These are phyloP conservation scores for Zoanthus sociatus DNA, from an alignment of 92 coral and sea anemone genomes.

Conservation along the genomic window DNA sequence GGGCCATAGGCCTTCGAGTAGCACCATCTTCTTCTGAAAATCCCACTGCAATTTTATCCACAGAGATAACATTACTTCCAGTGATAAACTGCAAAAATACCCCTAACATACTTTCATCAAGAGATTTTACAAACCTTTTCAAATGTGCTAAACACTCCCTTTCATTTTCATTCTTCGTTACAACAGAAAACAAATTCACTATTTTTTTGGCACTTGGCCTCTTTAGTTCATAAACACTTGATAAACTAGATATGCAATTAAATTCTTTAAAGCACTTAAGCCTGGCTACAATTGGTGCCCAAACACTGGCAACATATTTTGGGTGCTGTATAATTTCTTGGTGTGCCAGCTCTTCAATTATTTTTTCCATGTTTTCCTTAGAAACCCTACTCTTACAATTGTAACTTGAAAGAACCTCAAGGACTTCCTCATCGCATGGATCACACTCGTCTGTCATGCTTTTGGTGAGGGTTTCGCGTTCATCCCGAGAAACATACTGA, in stretches of 20 bases:
- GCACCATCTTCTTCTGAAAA: not conserved
- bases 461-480: conserved; percentile 41
- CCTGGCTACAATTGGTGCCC: conserved; percentile 33
- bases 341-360: conserved; percentile 50
- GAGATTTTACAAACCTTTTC: conserved; percentile 55
- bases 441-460: conserved; percentile 33
- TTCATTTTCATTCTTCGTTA: conserved; percentile 30
- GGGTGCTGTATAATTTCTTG: conserved; percentile 58
- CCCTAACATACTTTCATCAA: conserved; percentile 34
- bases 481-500: conserved; percentile 31
- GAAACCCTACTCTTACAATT: conserved; percentile 41
- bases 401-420: conserved; percentile 53
- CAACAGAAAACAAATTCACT: conserved; percentile 19
- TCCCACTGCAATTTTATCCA: conserved; percentile 1
- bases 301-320: conserved; percentile 53
- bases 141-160: conserved; percentile 46
- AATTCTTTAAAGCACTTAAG: conserved; percentile 40
- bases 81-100: conserved; percentile 38
- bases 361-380: conserved; percentile 43
- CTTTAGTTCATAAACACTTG: conserved; percentile 21
- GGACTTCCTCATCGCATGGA: conserved; percentile 34
- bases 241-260: conserved; percentile 1
- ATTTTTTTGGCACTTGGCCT: conserved; percentile 43
- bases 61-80: conserved; percentile 33
- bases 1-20: not conserved